Evolutionary conservation across 1,140 invertebrate species (phyloP).

Genomic region (Leptopilina clavipes): DNA sequence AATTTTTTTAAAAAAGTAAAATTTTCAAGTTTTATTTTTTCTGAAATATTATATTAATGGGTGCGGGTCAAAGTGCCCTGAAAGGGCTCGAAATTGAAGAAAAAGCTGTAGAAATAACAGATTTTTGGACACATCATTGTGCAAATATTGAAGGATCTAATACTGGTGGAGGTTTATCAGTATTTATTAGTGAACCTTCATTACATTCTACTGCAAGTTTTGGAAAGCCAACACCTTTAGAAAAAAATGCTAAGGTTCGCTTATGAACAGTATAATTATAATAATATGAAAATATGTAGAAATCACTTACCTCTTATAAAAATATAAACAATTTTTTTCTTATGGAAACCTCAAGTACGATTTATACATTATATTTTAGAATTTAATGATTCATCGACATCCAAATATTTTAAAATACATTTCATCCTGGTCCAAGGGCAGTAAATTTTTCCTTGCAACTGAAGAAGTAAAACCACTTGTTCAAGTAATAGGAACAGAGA

Average conservation of each 20-base stretch:
- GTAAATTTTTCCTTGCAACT: conserved; percentile 83
- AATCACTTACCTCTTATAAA: no score
- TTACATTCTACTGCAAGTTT: conserved; percentile 77
- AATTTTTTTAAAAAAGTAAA: no score
- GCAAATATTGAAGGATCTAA: conserved; percentile 77
- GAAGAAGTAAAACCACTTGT: conserved; percentile 84
- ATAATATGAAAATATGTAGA: no score
- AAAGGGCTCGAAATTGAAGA: conserved; percentile 83
- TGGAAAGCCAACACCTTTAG: conserved; percentile 81
- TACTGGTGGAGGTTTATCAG: conserved; percentile 79
- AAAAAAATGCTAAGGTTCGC: conserved; percentile 81
- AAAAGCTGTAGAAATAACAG: conserved; percentile 83
- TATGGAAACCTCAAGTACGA: neutral
- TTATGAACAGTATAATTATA: no score
- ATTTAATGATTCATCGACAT: conserved; percentile 87
- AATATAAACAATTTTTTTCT: neutral
- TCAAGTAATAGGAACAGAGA: conserved; percentile 79
- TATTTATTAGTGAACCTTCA: conserved; percentile 82
- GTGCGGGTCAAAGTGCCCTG: conserved; percentile 83
- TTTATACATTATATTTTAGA: conserved; percentile 79
- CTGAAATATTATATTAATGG: conserved; percentile 74
- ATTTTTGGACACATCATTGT: conserved; percentile 85
- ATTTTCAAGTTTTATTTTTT: no score
- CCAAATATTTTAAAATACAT: conserved; percentile 87
- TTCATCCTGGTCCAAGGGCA: conserved; percentile 85